Percentiles rank a stretch among this genome's conserved stretches.
phyloP scores from a whole-genome alignment of 2,888 invertebrate species.

The Epinotia ramella region DNA sequence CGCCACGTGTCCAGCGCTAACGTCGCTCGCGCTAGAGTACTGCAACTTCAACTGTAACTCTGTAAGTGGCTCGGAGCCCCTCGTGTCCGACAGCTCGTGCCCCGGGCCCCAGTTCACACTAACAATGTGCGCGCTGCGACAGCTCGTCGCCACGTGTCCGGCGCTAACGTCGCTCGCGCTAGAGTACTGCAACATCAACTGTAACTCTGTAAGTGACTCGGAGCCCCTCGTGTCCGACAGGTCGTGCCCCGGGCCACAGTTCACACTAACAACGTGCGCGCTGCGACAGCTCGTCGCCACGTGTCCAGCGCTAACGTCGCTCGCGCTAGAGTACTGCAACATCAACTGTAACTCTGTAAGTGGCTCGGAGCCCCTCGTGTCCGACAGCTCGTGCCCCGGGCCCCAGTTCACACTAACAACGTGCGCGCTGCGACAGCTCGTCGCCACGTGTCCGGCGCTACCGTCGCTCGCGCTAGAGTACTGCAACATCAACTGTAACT shows the following conservation, averaged over 20 bases:
- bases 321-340: slow-evolving; percentile 81
- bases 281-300: too few species aligned
- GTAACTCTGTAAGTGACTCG: slow-evolving; percentile 67
- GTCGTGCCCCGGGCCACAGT: slow-evolving; percentile 61
- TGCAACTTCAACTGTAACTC: slow-evolving; percentile 79
- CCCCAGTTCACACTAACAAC: slow-evolving; percentile 65
- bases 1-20: slow-evolving; percentile 68
- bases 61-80: slow-evolving; percentile 60
- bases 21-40: slow-evolving; percentile 77
- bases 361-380: slow-evolving; percentile 42
- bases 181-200: slow-evolving; percentile 82
- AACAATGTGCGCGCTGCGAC: slow-evolving; percentile 59
- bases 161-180: slow-evolving; percentile 73
- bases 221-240: slow-evolving; percentile 45
- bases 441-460: slow-evolving; percentile 67
- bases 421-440: slow-evolving; percentile 62
- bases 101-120: slow-evolving; percentile 62
- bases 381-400: slow-evolving; percentile 56
- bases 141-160: slow-evolving; percentile 66
- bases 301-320: slow-evolving; percentile 71
- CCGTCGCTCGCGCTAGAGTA: slow-evolving; percentile 78
- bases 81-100: not conserved
- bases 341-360: slow-evolving; percentile 79
- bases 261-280: slow-evolving; percentile 62
- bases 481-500: slow-evolving; percentile 79